Evolutionary conservation across 2,797 vertebrate genomes (phyloP).

Genomic region (Crocodylus rhombifer): DNA sequence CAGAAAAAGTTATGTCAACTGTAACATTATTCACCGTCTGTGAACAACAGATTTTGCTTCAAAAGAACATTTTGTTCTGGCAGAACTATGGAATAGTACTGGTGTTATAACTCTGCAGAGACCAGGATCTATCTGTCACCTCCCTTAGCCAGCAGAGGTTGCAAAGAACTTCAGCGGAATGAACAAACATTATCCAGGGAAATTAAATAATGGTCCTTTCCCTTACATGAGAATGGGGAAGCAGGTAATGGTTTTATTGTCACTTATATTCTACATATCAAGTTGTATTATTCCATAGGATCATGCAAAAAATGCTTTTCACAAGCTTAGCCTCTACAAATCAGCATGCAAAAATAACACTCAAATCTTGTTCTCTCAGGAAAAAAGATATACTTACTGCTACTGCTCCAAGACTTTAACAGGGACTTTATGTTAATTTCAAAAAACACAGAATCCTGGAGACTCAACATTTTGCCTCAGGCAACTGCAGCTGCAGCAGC

Average conservation of each 20-base stretch:
- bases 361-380: neutral
- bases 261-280: neutral
- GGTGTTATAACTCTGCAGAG: slow-evolving; percentile 40
- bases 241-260: neutral
- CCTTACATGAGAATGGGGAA: neutral
- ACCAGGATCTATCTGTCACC: neutral
- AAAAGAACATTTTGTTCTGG: slow-evolving; percentile 17
- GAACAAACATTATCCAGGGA: neutral
- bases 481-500: neutral
- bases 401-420: slow-evolving; percentile 96
- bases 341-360: slow-evolving; percentile 7
- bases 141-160: neutral
- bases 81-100: slow-evolving; percentile 31
- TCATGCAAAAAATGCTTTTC: neutral
- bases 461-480: slow-evolving; percentile 90
- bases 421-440: slow-evolving; percentile 99
- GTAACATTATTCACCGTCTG: neutral
- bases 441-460: slow-evolving; percentile 97
- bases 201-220: neutral
- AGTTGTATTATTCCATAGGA: neutral
- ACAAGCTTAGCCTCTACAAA: neutral
- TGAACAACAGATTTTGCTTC: slow-evolving; percentile 11
- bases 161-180: slow-evolving; percentile 57
- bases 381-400: slow-evolving; percentile 88
- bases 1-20: neutral